A percentile compares a stretch with the other conserved stretches of the same genome.
Conservation (phyloP, 1,140 invertebrate genomes). For the Drosophila grimshawi region DNA sequence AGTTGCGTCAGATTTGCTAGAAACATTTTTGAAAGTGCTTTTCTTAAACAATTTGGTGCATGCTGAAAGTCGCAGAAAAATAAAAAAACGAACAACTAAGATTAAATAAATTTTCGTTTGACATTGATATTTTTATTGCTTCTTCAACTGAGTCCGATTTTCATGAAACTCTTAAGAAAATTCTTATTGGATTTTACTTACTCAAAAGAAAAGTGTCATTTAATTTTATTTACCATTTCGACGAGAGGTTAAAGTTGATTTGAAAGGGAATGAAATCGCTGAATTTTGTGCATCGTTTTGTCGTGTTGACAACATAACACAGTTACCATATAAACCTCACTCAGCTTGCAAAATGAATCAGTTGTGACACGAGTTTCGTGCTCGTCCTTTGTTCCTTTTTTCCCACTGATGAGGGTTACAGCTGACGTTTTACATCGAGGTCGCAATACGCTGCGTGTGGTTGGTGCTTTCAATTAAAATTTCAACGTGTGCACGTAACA, state of each 20-base stretch:
- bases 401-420: conserved; percentile 67
- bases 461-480: conserved; percentile 80
- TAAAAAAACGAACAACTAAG: too few relatives aligned
- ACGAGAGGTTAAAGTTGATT: not conserved
- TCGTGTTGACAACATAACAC: conserved; percentile 3
- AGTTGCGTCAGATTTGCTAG: too few relatives aligned
- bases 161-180: not conserved
- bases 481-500: conserved; percentile 80
- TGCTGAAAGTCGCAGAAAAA: too few relatives aligned
- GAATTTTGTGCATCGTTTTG: not conserved
- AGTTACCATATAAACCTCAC: conserved; percentile 44
- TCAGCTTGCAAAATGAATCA: conserved; percentile 42
- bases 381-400: conserved; percentile 65
- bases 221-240: not conserved
- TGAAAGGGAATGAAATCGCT: not conserved
- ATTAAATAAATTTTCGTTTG: too few relatives aligned
- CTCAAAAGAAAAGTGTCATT: not conserved
- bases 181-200: too few relatives aligned
- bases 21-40: too few relatives aligned
- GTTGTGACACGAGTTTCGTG: conserved; percentile 55
- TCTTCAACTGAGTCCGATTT: conserved; percentile 11
- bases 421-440: conserved; percentile 58
- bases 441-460: conserved; percentile 52
- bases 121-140: not conserved
- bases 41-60: too few relatives aligned